Evolutionary conservation across 2,113 vertebrate species (phyloP), one percentile per base, ranked within the genome.

Genomic region (Sapajus apella): DNA sequence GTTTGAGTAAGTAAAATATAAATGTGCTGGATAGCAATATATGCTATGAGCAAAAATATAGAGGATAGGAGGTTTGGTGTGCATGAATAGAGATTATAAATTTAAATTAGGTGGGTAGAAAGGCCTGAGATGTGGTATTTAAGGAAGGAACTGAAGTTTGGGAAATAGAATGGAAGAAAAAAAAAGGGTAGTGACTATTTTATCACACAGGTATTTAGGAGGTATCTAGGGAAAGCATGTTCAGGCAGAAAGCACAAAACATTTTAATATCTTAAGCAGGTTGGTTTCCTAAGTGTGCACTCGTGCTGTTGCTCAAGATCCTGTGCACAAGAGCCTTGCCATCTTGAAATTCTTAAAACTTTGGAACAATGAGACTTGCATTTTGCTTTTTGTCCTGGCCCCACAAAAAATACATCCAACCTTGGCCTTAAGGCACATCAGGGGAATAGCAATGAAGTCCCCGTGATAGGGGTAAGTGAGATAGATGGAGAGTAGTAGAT

Each of bases 171-270:
- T 88, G n/a, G 43, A 52, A 52, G 40, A 11, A 35, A 66, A 66
- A 30, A 3, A 8, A 3, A 32, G 6, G 0, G 0, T 27, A 50
- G 3, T 11, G 37, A 32, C 35, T 13, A 18, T 23, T 35, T 56
- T 25, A 12, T 7, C 8, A 82, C 81, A 5, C 72, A 55, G 17
- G 13, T 66, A 66, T 68, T 30, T 64, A 64, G 27, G 27, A 32
- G 61, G 61, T 64, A 64, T 30, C 21, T 13, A 9, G 66, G 30
- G 14, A 27, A 76, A 35, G 16, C 21, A 13, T 43, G 4, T 35
- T 32, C 18, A n/a, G 40, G 4, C 17, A 83, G 47, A 37, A 94
- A 21, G 52, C 6, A 37, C 4, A 10, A 12, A 20, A 40, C 75
- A 35, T n/a, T 68, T 45, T 9, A 2, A 20, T 25, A 30, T 25